These are phyloP conservation scores for Cheirogaleus major DNA, from an alignment of 2,797 vertebrate genomes.

Conservation along the genomic window DNA sequence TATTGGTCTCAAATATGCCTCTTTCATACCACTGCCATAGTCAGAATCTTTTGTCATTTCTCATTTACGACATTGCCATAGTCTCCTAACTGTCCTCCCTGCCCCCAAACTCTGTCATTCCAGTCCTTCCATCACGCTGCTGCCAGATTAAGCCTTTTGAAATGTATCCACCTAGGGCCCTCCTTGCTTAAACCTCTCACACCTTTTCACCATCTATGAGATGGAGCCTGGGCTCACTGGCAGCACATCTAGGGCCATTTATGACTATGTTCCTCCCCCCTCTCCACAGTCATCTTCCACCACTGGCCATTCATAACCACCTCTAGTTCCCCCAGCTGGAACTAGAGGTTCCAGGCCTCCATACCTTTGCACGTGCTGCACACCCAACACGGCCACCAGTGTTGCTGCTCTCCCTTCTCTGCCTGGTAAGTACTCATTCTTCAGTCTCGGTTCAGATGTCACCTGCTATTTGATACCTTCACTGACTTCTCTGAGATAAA, in stretches of 20 bases:
- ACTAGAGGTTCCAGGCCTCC: neutral
- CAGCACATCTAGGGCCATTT: neutral
- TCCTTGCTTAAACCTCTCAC: neutral
- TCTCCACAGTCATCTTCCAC: neutral
- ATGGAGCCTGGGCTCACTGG: neutral
- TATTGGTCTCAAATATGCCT: neutral
- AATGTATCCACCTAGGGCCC: neutral
- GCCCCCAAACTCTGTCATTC: neutral
- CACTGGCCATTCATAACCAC: neutral
- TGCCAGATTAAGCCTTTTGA: neutral
- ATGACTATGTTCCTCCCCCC: neutral
- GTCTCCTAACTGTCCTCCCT: neutral
- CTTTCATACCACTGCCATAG: neutral
- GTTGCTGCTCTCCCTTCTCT: neutral
- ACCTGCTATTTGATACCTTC: neutral
- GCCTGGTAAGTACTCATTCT: neutral
- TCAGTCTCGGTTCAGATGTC: neutral
- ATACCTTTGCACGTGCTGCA: rapidly evolving
- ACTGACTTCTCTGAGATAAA: neutral
- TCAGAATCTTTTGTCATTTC: neutral
- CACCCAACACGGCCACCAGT: neutral
- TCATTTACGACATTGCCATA: neutral
- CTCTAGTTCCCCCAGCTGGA: neutral
- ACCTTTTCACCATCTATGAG: neutral
- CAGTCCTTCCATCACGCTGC: neutral